Conservation (phyloP, 2,888 invertebrate genomes). For the Deilephila porcellus region DNA sequence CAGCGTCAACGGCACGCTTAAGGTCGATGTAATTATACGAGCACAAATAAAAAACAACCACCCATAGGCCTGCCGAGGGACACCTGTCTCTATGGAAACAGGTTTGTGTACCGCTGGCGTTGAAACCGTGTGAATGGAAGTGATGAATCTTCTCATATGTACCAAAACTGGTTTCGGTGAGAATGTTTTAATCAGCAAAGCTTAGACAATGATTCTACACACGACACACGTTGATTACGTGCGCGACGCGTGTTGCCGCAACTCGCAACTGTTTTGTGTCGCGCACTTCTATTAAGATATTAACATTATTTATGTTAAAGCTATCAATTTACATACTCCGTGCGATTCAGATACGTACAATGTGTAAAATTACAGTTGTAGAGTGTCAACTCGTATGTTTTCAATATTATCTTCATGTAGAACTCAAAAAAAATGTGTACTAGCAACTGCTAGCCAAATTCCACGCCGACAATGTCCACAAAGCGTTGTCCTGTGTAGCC, state of each 20-base stretch:
- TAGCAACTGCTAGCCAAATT: neutral
- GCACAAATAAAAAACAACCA: conserved; percentile 53
- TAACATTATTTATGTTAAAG: neutral
- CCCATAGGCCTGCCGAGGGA: conserved; percentile 53
- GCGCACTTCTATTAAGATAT: neutral
- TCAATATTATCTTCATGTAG: too few relatives aligned
- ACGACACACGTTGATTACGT: neutral
- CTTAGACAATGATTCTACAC: conserved; percentile 43
- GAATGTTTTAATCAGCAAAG: conserved; percentile 54
- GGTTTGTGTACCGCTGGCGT: conserved; percentile 61
- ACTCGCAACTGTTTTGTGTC: neutral
- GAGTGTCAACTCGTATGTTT: too few relatives aligned
- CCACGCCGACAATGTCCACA: neutral
- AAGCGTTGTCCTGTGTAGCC: neutral
- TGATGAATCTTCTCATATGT: conserved; percentile 70
- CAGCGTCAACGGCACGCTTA: conserved; percentile 51
- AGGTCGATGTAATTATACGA: conserved; percentile 53
- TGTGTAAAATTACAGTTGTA: too few relatives aligned
- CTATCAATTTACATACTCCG: neutral
- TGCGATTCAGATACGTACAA: too few relatives aligned
- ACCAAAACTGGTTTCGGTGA: conserved; percentile 67
- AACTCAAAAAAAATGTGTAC: neutral
- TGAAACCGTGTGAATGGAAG: conserved; percentile 73
- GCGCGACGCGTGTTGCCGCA: conserved; percentile 1
- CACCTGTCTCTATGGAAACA: conserved; percentile 77